Base-by-base conservation (phyloP, 2,888 invertebrate genomes). In the Lymantria monacha region DNA sequence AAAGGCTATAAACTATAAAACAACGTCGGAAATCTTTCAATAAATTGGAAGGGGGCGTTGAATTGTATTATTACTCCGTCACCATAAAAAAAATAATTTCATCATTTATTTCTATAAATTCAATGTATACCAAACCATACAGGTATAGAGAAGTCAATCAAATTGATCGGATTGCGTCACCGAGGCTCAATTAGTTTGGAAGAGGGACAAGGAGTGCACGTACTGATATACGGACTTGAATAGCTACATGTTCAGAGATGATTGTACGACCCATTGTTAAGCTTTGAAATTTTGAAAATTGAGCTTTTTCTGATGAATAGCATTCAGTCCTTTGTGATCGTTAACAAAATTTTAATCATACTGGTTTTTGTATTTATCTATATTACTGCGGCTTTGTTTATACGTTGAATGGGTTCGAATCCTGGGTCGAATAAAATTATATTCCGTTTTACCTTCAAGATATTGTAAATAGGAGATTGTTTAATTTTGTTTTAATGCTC, bases 161-260 rank as follows among this genome's bases (percentile, higher is more conserved):
- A 54, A 57, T 56, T 66, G 68, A 73, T 72, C 70, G 61, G 69
- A 67, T 72, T 73, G 54, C 57, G 55, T 52, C 47, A 51, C 57
- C 46, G 46, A 54, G 52, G 59, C 57, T 63, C 61, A 66, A 66
- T 65, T 67, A 59, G 45, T 46, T 59, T 45, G 50, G 37, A 42
- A 49, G 45, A 46, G 48, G 44, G 53, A 44, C 59, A 57, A 52
- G 57, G 60, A 60, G 52, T 50, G 55, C 61, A 49, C 53, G 48
- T 36, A 46, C 30, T 49, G 53, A 63, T 13, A 14, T 0, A 3
- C 22, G 22, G 22, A 22, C 2, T 5, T 22, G 22, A 22, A 22
- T 22, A 22, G 22, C 3, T 9, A 1, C 48, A 10, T 49, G 52
- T 57, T 40, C 30, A 43, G 15, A 13, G 11, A 44, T 50, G 44